phyloP scores from a whole-genome alignment of 1,140 invertebrate species.

The Pseudomyrmex sp. region DNA sequence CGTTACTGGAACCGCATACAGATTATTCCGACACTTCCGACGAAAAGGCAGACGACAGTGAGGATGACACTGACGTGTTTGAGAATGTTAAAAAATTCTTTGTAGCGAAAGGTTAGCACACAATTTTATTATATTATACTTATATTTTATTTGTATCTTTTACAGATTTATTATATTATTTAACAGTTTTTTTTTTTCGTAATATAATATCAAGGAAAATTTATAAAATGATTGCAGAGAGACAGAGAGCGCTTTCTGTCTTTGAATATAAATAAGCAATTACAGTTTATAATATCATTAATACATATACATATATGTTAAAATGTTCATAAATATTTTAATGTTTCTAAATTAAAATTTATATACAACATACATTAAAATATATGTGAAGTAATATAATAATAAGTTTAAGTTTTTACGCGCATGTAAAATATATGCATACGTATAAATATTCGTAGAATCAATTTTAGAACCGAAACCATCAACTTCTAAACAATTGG shows the following conservation, averaged over 20 bases:
- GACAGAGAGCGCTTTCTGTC: too few species aligned
- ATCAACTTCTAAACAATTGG: conserved; percentile 38
- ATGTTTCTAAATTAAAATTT: conserved; percentile 20
- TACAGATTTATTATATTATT: too few species aligned
- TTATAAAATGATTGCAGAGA: too few species aligned
- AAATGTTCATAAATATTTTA: not conserved
- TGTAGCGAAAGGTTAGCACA: conserved; percentile 44
- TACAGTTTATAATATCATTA: not conserved
- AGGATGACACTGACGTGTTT: conserved; percentile 71
- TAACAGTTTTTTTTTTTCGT: too few species aligned
- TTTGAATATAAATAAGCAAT: not conserved
- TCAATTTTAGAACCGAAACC: conserved; percentile 39
- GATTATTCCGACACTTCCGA: not conserved
- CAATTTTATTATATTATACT: not conserved
- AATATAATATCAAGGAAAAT: too few species aligned
- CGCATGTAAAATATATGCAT: too few species aligned
- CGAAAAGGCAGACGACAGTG: conserved; percentile 60
- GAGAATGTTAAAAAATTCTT: conserved; percentile 75
- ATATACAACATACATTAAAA: not conserved
- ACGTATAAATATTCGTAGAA: not conserved
- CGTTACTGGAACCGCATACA: not conserved
- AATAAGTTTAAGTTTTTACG: not conserved
- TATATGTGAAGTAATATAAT: not conserved
- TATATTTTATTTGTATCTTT: not conserved
- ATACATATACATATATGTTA: not conserved